A percentile compares a stretch with the other conserved stretches of the same genome.
Conservation (phyloP, 2,113 vertebrate species). For the Xenopus laevis region DNA sequence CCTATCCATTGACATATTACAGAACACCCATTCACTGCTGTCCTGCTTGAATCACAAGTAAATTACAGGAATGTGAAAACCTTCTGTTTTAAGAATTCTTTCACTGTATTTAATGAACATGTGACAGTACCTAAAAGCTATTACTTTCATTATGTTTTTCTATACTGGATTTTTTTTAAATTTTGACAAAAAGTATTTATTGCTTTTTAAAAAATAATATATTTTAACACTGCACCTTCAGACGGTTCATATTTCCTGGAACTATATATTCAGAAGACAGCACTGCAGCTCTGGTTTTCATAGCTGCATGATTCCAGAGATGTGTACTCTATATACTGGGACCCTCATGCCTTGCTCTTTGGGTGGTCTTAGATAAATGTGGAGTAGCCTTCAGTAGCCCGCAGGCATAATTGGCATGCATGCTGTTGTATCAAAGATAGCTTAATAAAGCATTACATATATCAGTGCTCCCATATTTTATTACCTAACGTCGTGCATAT, state of each 20-base stretch:
- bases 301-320: slow-evolving; percentile 57
- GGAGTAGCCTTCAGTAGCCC: slow-evolving; percentile 85
- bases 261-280: slow-evolving; percentile 55
- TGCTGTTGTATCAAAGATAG: slow-evolving; percentile 85
- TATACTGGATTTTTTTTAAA: background rate
- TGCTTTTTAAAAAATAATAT: background rate
- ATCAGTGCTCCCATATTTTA: slow-evolving; percentile 90
- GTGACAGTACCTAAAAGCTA: too few relatives aligned
- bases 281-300: slow-evolving; percentile 49
- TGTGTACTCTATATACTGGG: slow-evolving; percentile 53
- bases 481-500: slow-evolving; percentile 85
- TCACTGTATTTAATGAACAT: too few relatives aligned
- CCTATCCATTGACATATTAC: too few relatives aligned
- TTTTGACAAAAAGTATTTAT: background rate
- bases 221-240: background rate
- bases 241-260: slow-evolving; percentile 53
- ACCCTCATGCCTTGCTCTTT: slow-evolving; percentile 69
- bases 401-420: slow-evolving; percentile 83
- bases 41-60: too few relatives aligned
- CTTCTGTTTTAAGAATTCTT: too few relatives aligned
- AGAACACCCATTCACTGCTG: too few relatives aligned
- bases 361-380: slow-evolving; percentile 93
- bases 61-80: too few relatives aligned
- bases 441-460: slow-evolving; percentile 98
- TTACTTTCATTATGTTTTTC: too few relatives aligned